These are phyloP conservation scores for Apteryx mantelli DNA, from an alignment of 2,113 vertebrate species.

Conservation along the genomic window DNA sequence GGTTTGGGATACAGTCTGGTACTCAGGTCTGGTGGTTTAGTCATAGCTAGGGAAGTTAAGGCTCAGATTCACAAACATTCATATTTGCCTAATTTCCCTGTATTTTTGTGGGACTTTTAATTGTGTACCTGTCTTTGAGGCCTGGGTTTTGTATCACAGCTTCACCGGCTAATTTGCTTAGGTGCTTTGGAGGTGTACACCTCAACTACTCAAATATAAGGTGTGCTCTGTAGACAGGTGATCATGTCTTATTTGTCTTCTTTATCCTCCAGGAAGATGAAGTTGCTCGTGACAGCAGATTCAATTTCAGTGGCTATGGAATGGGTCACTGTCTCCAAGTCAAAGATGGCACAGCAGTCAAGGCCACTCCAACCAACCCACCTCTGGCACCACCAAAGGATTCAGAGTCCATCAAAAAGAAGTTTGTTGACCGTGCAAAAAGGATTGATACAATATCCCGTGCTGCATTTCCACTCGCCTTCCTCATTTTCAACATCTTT, in stretches of 20 bases:
- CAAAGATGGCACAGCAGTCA: conserved; percentile 89
- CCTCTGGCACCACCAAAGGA: conserved; percentile 84
- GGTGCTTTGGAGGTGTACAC: not conserved
- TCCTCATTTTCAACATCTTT: conserved; percentile 99
- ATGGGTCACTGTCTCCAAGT: conserved; percentile 92
- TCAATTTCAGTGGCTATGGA: conserved; percentile 93
- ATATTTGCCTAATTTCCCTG: not conserved
- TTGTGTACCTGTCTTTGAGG: not conserved
- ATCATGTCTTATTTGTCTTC: conserved; percentile 35
- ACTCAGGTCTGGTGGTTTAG: not conserved
- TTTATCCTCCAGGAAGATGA: conserved; percentile 87
- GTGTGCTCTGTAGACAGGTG: accelerated
- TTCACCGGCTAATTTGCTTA: not conserved
- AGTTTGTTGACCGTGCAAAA: conserved; percentile 98
- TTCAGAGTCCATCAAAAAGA: conserved; percentile 91
- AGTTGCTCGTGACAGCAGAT: conserved; percentile 88
- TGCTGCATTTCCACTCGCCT: conserved; percentile 95
- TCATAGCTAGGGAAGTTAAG: not conserved
- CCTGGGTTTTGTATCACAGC: not conserved
- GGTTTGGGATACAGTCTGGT: not conserved
- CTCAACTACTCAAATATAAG: not conserved
- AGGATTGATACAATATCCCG: conserved; percentile 98
- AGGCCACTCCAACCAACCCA: conserved; percentile 80
- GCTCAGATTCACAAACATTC: not conserved
- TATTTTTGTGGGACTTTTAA: not conserved